Evolutionary conservation across 2,113 vertebrate genomes (phyloP).

Genomic region (Zosterops lateralis): DNA sequence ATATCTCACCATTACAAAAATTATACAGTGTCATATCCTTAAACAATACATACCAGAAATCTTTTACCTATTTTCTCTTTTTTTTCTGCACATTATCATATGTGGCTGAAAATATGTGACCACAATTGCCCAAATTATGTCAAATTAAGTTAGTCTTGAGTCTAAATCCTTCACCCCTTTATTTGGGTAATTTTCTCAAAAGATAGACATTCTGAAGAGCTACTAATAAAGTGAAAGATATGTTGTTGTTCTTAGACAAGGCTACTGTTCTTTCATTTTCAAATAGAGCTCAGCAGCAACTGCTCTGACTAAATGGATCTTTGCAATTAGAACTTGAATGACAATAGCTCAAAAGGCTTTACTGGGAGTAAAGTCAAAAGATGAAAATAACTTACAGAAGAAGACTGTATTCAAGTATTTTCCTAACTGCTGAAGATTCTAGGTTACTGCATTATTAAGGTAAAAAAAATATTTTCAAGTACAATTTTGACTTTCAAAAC

Average conservation of each 20-base stretch:
- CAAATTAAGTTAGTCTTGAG: neutral
- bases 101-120: neutral
- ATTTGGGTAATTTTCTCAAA: neutral
- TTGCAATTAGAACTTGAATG: neutral
- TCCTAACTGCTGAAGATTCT: neutral
- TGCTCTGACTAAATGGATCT: neutral
- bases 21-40: fast-evolving
- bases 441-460: neutral
- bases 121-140: neutral
- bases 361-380: neutral
- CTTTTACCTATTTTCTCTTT: neutral
- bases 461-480: neutral
- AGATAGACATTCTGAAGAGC: neutral
- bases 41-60: neutral
- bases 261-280: neutral
- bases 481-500: neutral
- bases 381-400: neutral
- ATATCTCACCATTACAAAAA: neutral
- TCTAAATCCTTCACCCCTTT: neutral
- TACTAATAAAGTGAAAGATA: neutral
- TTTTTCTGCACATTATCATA: neutral
- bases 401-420: neutral
- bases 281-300: neutral
- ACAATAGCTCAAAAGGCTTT: neutral
- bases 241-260: neutral